A percentile compares a stretch with the other conserved stretches of the same genome.
phyloP scores from a whole-genome alignment of 2,888 invertebrate species.

The Meiosimyza platycephala region DNA sequence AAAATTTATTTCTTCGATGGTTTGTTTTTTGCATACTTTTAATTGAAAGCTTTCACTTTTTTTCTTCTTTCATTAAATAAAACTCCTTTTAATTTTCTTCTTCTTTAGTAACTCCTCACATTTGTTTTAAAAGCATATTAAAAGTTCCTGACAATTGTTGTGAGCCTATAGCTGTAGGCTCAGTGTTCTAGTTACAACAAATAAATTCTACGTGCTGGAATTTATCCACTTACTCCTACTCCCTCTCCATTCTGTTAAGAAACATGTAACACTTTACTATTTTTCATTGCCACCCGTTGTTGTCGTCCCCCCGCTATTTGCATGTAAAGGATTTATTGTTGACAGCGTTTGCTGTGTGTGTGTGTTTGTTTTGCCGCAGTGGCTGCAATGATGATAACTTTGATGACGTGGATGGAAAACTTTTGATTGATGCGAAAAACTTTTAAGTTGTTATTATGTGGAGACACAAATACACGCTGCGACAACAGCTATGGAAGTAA shows the following conservation, averaged over 20 bases:
- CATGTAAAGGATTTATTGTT: constrained; percentile 12
- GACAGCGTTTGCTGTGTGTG: neutral
- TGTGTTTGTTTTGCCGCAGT: neutral
- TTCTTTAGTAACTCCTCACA: too few species aligned
- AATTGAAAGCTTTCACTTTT: too few species aligned
- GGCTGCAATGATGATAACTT: constrained; percentile 22
- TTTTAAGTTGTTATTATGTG: constrained; percentile 28
- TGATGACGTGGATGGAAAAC: constrained; percentile 24
- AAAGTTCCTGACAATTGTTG: too few species aligned
- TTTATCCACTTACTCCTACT: neutral
- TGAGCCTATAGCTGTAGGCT: too few species aligned
- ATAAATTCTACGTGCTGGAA: constrained; percentile 15
- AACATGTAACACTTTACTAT: neutral
- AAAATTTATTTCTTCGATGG: too few species aligned
- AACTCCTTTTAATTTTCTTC: too few species aligned
- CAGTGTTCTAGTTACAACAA: constrained; percentile 1
- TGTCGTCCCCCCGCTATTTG: neutral
- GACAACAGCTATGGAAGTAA: too few species aligned
- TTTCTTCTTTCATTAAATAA: too few species aligned
- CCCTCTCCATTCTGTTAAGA: neutral
- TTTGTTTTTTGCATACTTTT: too few species aligned
- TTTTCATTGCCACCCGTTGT: neutral
- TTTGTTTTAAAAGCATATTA: too few species aligned
- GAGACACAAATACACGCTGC: constrained; percentile 1
- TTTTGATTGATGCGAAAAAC: constrained; percentile 28